These are phyloP conservation scores for Cheilinus undulatus DNA, from an alignment of 2,113 vertebrate genomes.

Conservation along the genomic window DNA sequence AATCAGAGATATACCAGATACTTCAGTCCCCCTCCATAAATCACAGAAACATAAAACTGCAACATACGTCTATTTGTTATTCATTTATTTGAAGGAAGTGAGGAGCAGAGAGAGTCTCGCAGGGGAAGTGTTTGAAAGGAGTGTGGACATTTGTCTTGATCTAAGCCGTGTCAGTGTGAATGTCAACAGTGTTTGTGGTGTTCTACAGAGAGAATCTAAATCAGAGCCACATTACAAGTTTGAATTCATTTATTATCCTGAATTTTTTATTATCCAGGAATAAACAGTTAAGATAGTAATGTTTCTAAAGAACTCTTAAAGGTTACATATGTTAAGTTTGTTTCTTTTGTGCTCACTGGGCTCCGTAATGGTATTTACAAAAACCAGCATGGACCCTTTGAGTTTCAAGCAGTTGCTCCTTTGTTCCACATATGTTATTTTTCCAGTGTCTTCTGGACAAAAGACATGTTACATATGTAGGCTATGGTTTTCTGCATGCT, in stretches of 20 bases:
- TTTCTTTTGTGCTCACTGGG: not conserved
- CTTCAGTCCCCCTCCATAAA: slow-evolving; percentile 43
- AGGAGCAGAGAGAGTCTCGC: slow-evolving; percentile 10
- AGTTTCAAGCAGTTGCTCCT: not conserved
- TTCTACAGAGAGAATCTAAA: slow-evolving; percentile 26
- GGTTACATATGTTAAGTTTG: not conserved
- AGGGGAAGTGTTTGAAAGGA: slow-evolving; percentile 23
- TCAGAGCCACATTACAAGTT: slow-evolving; percentile 9
- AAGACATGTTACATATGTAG: not conserved
- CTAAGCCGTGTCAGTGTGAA: slow-evolving; percentile 3
- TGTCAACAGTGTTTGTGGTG: slow-evolving; percentile 33
- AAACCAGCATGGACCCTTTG: not conserved
- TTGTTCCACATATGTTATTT: slow-evolving; percentile 19
- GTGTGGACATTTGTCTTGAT: slow-evolving; percentile 61
- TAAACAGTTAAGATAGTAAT: not conserved
- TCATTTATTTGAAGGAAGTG: slow-evolving; percentile 45
- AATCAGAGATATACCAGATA: slow-evolving; percentile 54
- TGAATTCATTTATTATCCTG: slow-evolving; percentile 13
- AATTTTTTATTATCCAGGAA: not conserved
- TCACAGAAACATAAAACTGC: slow-evolving; percentile 42
- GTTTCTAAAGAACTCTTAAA: slow-evolving; percentile 20
- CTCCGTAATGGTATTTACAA: not conserved
- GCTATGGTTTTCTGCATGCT: slow-evolving; percentile 17
- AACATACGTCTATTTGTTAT: slow-evolving; percentile 40
- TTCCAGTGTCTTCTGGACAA: not conserved